A percentile compares a stretch with the other conserved stretches of the same genome.
These are phyloP conservation scores for Cossypha polioptera DNA, from an alignment of 2,797 vertebrate genomes.

Conservation along the genomic window DNA sequence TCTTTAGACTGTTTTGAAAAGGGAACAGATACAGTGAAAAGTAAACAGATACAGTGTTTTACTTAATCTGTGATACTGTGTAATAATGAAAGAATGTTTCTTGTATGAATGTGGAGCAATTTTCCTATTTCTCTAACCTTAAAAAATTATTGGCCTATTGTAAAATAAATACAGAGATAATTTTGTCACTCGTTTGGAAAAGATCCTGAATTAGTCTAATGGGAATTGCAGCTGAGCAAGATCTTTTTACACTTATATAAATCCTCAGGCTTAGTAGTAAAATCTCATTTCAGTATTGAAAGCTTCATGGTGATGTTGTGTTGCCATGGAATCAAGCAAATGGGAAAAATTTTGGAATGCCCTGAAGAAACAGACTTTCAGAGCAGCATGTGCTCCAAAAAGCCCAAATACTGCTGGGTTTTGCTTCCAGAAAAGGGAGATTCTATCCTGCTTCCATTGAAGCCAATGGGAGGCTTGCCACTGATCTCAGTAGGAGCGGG, in stretches of 20 bases:
- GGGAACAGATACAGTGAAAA: neutral
- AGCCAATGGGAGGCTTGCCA: constrained; percentile 9
- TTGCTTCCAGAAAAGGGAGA: neutral
- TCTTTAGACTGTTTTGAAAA: neutral
- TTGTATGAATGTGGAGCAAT: neutral
- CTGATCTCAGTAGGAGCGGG: neutral
- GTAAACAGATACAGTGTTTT: neutral
- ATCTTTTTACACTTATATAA: constrained; percentile 12
- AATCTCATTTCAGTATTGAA: constrained; percentile 35
- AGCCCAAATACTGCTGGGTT: neutral
- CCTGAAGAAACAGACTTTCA: neutral
- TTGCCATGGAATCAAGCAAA: constrained; percentile 59
- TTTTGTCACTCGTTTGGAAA: neutral
- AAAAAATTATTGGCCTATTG: neutral
- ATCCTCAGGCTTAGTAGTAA: constrained; percentile 27
- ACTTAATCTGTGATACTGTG: neutral
- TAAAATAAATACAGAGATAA: neutral
- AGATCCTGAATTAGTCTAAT: neutral
- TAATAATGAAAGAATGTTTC: neutral
- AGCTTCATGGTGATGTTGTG: constrained; percentile 23
- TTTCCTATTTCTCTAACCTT: neutral
- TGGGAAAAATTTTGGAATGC: constrained; percentile 37
- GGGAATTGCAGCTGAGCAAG: neutral
- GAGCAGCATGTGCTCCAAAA: neutral
- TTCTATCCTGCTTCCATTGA: neutral